Base-by-base conservation (phyloP, 2,797 vertebrate species). In the Paguma larvata region DNA sequence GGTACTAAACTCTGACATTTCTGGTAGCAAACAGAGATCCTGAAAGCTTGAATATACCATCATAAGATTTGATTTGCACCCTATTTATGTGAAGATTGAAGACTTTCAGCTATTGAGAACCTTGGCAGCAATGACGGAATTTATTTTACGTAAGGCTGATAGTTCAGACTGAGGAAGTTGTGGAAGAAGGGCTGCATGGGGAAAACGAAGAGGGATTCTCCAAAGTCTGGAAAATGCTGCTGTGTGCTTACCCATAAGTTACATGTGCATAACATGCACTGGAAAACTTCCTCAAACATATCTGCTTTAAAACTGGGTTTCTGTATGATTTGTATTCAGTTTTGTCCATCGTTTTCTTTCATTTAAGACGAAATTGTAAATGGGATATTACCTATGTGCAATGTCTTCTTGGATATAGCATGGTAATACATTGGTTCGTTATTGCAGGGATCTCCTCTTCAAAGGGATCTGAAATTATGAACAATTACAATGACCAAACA, bases 21-120 rank as follows among this genome's bases (percentile, higher is more conserved):
- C 91, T 94, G 73, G 72, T 98, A 92, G 96, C 96, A 96, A 98
- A 97, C 80, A 65, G 96, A 97, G 94, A 97, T 95, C 91, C 94
- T 95, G 93, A 95, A 97, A 96, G 95, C 97, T 86, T 77, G 91
- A 97, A 78, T 97, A 97, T 96, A 83, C 88, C 94, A 38, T 72
- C 62, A 62, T 96, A 96, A 95, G 96, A 97, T 98, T 68, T 90
- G 94, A 97, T 97, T 89, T 98, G 82, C 96, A 94, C 97, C 97
- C 85, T 93, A 92, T 89, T 98, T 98, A 95, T 97, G 97, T 95
- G 96, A 96, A 97, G 89, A 92, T 97, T 97, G 97, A 98, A 97
- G 85, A 89, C 92, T 97, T 85, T 95, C 51, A 83, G 51, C 84
- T 98, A 44, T 48, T 96, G 91, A 97, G 68, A 80, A 98, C 63